Percentiles rank a stretch among this genome's conserved stretches.
Evolutionary conservation across 2,113 vertebrate species (phyloP).

Genomic region (Mohoua ochrocephala): DNA sequence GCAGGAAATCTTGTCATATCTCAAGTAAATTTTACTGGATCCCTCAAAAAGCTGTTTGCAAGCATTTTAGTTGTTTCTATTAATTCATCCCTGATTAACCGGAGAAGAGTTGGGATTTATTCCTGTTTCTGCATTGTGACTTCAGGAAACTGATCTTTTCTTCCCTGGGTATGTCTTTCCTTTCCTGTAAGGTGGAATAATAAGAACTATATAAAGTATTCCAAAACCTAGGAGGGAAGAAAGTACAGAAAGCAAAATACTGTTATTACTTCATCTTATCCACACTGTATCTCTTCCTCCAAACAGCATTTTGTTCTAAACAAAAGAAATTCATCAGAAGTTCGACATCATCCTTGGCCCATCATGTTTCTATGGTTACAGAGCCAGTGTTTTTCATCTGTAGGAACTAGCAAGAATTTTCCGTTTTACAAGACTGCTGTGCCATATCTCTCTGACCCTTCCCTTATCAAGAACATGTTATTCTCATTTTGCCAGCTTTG

Average conservation of each 20-base stretch:
- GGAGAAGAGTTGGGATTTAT: not conserved
- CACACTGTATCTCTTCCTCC: not conserved
- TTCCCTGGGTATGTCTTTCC: not conserved
- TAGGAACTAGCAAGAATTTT: slow-evolving; percentile 43
- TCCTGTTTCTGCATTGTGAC: not conserved
- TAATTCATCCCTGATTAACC: not conserved
- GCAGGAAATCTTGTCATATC: not conserved
- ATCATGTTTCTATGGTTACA: slow-evolving; percentile 76
- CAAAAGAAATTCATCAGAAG: slow-evolving; percentile 64
- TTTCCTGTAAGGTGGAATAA: not conserved
- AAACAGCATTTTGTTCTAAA: slow-evolving; percentile 59
- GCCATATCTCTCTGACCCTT: slow-evolving; percentile 43
- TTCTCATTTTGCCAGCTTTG: slow-evolving; percentile 6
- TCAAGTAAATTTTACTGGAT: not conserved
- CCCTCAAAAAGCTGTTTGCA: not conserved
- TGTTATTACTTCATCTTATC: not conserved
- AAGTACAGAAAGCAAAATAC: not conserved
- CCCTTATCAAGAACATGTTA: slow-evolving; percentile 54
- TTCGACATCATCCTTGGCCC: slow-evolving; percentile 67
- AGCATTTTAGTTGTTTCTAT: not conserved
- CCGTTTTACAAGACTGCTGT: slow-evolving; percentile 28
- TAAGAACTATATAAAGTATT: not conserved
- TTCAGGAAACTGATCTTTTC: not conserved
- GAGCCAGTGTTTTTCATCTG: slow-evolving; percentile 57
- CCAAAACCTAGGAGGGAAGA: not conserved